Evolutionary conservation across 1,140 invertebrate genomes (phyloP), one percentile per base, ranked within the genome.

Genomic region (Spodoptera frugiperda): DNA sequence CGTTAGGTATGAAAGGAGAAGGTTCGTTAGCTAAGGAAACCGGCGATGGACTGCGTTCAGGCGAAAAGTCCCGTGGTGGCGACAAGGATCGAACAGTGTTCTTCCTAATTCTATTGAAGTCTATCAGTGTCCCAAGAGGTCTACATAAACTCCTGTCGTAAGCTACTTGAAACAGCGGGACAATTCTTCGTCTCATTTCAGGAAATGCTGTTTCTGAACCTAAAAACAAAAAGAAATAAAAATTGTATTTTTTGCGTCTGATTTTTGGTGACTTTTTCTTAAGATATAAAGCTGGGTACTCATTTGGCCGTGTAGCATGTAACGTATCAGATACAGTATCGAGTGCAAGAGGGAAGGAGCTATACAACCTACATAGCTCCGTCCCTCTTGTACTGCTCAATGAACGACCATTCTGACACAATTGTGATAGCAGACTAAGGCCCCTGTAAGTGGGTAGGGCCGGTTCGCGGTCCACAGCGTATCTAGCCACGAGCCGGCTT

Each of bases 141-240:
- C 78, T 91, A 87, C 91, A 92, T 6, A 92, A 83, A 57, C 77
- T 89, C 63, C 89, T 83, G 87, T 93, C 92, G 79, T 93, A 93
- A 48, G 84, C 84, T 25, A 93, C 92, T 89, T 93, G 92, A 80
- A 93, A 93, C 63, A 93, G 82, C 49, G 92, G 92, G 79, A 89
- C 85, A 44, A 93, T 86, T 77, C 87, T 95, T 96, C 55, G 54
- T n/a, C 70, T 78, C 65, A 95, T 74, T 72, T 80, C 81, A 49
- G 76, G 55, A 79, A 82, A 75, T 78, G 72, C 67, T 77, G 77
- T 75, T 78, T 89, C 87, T 81, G 57, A 61, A 80, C 92, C 92
- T 93, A 93, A 85, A 93, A 93, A 39, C 33, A 91, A 90, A 77
- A 87, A 82, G 81, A 92, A 92, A 86, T 82, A 88, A 86, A 85